phyloP scores from a whole-genome alignment of 2,113 vertebrate species.

The Misgurnus anguillicaudatus region DNA sequence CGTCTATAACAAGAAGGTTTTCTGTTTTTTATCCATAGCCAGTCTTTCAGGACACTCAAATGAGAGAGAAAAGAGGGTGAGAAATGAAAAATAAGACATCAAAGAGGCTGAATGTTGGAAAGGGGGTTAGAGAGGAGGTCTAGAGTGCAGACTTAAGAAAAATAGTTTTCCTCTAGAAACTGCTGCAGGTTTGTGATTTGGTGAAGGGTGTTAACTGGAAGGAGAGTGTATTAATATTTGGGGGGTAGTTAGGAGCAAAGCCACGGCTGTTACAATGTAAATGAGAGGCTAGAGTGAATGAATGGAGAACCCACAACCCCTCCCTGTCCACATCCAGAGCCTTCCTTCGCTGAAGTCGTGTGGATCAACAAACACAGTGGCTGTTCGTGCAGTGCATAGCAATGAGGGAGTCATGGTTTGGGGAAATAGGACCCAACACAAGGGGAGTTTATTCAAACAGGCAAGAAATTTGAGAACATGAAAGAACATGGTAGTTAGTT shows the following conservation, averaged over 20 bases:
- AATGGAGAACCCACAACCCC: constrained; percentile 65
- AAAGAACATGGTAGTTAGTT: neutral
- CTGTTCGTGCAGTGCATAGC: constrained; percentile 81
- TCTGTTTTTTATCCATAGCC: constrained; percentile 54
- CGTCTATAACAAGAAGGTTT: constrained; percentile 72
- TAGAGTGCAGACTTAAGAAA: constrained; percentile 36
- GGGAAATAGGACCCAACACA: constrained; percentile 4
- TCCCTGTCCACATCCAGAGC: constrained; percentile 66
- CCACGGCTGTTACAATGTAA: constrained; percentile 80
- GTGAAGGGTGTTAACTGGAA: constrained; percentile 57
- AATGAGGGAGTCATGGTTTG: constrained; percentile 69
- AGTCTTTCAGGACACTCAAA: constrained; percentile 61
- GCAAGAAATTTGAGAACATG: neutral
- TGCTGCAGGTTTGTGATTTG: constrained; percentile 42
- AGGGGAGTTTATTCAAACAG: neutral
- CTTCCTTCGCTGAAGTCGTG: constrained; percentile 79
- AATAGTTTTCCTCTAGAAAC: constrained; percentile 55
- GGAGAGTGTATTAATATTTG: constrained; percentile 70
- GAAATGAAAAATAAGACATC: constrained; percentile 43
- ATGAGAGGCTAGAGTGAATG: constrained; percentile 79
- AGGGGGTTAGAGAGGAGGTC: constrained; percentile 52
- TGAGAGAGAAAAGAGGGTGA: constrained; percentile 31
- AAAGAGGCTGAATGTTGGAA: constrained; percentile 29
- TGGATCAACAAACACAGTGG: constrained; percentile 78
- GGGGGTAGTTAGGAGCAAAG: constrained; percentile 70